phyloP scores from a whole-genome alignment of 1,140 invertebrate genomes.

The Meteorus sp. region DNA sequence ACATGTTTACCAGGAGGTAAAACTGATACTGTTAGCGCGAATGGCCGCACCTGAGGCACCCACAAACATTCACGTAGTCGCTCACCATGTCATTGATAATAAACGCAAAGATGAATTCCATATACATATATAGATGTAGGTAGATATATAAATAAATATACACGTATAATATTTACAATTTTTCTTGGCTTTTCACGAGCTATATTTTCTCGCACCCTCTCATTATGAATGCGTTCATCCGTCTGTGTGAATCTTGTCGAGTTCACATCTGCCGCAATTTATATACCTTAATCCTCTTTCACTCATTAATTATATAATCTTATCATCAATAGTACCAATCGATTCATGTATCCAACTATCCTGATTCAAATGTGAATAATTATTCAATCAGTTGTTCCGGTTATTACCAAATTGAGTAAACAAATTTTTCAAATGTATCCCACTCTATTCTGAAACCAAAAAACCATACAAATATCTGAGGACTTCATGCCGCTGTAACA shows the following conservation, averaged over 20 bases:
- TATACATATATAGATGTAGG: too few species aligned
- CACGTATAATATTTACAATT: slow-evolving; percentile 6
- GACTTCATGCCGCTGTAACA: too few species aligned
- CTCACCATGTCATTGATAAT: neutral
- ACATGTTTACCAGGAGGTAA: slow-evolving; percentile 30
- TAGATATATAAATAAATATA: too few species aligned
- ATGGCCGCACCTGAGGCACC: slow-evolving; percentile 26
- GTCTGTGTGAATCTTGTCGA: neutral
- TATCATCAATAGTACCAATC: slow-evolving; percentile 1
- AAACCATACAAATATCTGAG: too few species aligned
- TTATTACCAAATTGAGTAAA: too few species aligned
- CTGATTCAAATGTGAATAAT: too few species aligned
- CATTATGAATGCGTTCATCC: slow-evolving; percentile 9
- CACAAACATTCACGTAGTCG: neutral
- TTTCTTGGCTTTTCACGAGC: neutral
- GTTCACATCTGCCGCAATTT: slow-evolving; percentile 12
- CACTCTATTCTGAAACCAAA: too few species aligned
- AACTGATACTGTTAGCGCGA: slow-evolving; percentile 30
- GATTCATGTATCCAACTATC: too few species aligned
- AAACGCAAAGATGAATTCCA: too few species aligned
- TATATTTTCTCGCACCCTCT: neutral
- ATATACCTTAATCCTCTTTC: slow-evolving; percentile 7
- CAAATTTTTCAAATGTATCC: too few species aligned
- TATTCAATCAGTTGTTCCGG: too few species aligned
- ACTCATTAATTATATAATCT: slow-evolving; percentile 7